Conservation (phyloP, 2,797 vertebrate species). For the Anolis apletophallus region DNA sequence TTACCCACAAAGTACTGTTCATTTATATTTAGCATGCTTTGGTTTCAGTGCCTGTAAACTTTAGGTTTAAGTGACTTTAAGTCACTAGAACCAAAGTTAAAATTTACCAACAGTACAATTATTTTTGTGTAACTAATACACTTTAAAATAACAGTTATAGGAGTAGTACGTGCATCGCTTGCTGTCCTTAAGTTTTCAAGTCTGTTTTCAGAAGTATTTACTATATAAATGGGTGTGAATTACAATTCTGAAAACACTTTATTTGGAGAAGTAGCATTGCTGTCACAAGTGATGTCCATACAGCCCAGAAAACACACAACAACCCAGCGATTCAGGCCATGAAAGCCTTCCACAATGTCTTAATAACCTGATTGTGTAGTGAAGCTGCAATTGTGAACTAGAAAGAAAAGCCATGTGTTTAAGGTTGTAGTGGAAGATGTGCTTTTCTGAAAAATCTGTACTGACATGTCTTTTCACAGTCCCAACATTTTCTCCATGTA, state of each 20-base stretch:
- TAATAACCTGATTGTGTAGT: background rate
- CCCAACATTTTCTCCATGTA: constrained; percentile 36
- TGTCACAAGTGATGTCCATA: background rate
- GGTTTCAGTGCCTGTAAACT: background rate
- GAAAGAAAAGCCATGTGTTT: constrained; percentile 19
- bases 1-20: background rate
- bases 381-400: constrained; percentile 49
- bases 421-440: constrained; percentile 25
- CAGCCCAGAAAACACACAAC: too few species aligned
- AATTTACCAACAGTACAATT: background rate
- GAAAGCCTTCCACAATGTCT: too few species aligned
- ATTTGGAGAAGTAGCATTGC: background rate
- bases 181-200: background rate
- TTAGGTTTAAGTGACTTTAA: background rate
- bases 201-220: constrained; percentile 19
- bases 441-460: constrained; percentile 49
- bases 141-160: background rate
- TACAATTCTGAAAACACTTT: background rate
- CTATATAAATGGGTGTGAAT: background rate
- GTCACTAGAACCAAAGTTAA: accelerated
- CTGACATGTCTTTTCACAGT: constrained; percentile 60
- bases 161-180: too few species aligned
- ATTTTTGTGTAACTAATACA: background rate
- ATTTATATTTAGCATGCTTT: constrained; percentile 16
- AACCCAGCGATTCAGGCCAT: too few species aligned